A percentile compares a stretch with the other conserved stretches of the same genome.
Evolutionary conservation across 1,140 invertebrate species (phyloP).

Genomic region (Sycobia sp.): DNA sequence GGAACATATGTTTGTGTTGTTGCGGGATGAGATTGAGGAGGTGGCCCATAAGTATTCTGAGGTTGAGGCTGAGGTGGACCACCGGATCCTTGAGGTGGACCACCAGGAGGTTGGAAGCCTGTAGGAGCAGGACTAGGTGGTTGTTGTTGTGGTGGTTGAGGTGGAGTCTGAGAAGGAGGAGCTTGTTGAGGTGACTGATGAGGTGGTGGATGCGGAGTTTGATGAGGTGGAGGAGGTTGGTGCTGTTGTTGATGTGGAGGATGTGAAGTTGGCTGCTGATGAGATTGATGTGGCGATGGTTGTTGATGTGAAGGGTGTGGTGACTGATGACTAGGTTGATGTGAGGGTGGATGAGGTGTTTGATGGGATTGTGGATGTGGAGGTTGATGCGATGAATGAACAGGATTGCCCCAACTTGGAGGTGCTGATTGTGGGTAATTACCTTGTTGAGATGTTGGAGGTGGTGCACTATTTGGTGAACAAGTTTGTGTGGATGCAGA

Average conservation of each 20-base stretch:
- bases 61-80: constrained; percentile 52
- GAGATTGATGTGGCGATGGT: constrained; percentile 46
- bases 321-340: constrained; percentile 43
- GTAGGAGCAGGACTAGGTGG: constrained; percentile 56
- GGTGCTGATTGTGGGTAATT: constrained; percentile 50
- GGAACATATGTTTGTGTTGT: constrained; percentile 59
- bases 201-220: constrained; percentile 44
- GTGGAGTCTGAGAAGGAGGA: constrained; percentile 52
- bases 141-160: constrained; percentile 50
- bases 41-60: constrained; percentile 51
- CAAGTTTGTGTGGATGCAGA: constrained; percentile 60
- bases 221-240: constrained; percentile 43
- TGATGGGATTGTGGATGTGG: constrained; percentile 41
- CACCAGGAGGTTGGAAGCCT: constrained; percentile 57
- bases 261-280: constrained; percentile 51
- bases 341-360: constrained; percentile 45
- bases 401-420: constrained; percentile 48
- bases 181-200: constrained; percentile 47
- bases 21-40: constrained; percentile 54
- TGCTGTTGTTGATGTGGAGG: constrained; percentile 49
- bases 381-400: constrained; percentile 43
- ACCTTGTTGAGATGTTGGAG: constrained; percentile 51
- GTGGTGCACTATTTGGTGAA: constrained; percentile 52
- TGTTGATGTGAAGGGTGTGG: constrained; percentile 46
- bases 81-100: constrained; percentile 53